Percentiles rank a stretch among this genome's conserved stretches.
Evolutionary conservation across 2,888 invertebrate species (phyloP).

Genomic region (Coronaproctus castanopsis): DNA sequence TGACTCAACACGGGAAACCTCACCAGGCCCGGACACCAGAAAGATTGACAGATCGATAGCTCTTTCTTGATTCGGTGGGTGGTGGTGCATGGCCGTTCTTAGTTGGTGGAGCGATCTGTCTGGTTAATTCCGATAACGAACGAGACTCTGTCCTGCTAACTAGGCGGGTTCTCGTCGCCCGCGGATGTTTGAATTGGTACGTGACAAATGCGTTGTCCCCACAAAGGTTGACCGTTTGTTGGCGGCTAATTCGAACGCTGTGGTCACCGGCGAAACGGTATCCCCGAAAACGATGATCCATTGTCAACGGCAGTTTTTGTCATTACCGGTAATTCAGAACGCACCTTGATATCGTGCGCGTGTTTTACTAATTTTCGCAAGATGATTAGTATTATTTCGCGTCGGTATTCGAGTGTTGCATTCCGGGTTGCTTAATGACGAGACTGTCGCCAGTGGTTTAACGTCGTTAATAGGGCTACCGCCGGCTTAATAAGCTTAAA

Average conservation of each 20-base stretch:
- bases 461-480: slow-evolving; percentile 5
- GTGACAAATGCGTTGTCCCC: too few relatives aligned
- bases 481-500: slow-evolving; percentile 10
- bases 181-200: slow-evolving; percentile 19
- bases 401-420: background rate
- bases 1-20: slow-evolving; percentile 48
- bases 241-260: slow-evolving; percentile 21
- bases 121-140: too few relatives aligned
- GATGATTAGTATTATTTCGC: slow-evolving; percentile 3
- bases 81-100: slow-evolving; percentile 52
- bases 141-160: slow-evolving; percentile 39
- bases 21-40: slow-evolving; percentile 46
- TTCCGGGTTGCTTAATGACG: slow-evolving; percentile 1
- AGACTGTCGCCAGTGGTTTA: background rate
- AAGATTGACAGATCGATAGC: slow-evolving; percentile 49
- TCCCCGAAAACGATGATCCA: slow-evolving; percentile 11
- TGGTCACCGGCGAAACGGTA: slow-evolving; percentile 9
- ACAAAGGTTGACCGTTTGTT: too few relatives aligned
- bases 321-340: too few relatives aligned
- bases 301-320: slow-evolving; percentile 7
- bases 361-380: too few relatives aligned
- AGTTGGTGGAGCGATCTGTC: too few relatives aligned
- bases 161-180: slow-evolving; percentile 40
- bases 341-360: too few relatives aligned
- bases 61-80: slow-evolving; percentile 47